Conservation (phyloP, 2,113 vertebrate genomes). For the Muntiacus reevesi region DNA sequence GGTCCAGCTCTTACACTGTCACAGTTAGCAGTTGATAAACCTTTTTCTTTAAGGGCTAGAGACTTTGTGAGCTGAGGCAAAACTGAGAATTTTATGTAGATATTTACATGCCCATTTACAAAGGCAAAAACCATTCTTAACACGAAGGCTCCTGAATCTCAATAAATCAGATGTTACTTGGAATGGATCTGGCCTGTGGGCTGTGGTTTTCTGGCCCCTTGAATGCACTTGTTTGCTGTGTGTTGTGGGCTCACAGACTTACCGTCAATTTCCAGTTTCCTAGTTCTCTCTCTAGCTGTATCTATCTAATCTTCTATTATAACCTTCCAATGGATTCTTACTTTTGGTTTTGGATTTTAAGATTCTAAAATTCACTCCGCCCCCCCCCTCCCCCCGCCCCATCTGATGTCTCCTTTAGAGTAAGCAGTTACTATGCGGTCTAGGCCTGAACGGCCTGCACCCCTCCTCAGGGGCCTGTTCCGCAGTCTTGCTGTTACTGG, state of each 20-base stretch:
- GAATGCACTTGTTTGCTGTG: background rate
- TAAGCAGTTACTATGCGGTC: background rate
- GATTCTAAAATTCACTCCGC: background rate
- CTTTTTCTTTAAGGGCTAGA: background rate
- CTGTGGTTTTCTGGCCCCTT: background rate
- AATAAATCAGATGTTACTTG: background rate
- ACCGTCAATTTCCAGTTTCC: background rate
- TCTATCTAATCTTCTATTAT: background rate
- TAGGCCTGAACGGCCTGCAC: background rate
- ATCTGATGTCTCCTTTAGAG: background rate
- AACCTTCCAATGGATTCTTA: background rate
- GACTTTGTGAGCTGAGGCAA: background rate
- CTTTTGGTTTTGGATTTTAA: background rate
- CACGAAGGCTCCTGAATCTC: background rate
- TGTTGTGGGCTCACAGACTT: background rate
- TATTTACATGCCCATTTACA: background rate
- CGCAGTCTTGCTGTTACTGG: background rate
- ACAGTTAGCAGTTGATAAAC: background rate
- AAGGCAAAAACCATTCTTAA: background rate
- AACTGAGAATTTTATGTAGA: background rate
- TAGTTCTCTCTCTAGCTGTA: background rate
- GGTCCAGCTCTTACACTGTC: background rate
- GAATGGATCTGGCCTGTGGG: background rate
- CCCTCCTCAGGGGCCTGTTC: background rate
- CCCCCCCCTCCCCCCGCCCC: fast-evolving